Percentiles rank a stretch among this genome's conserved stretches.
Conservation (phyloP, 1,140 invertebrate genomes). For the Orchestia grillus region DNA sequence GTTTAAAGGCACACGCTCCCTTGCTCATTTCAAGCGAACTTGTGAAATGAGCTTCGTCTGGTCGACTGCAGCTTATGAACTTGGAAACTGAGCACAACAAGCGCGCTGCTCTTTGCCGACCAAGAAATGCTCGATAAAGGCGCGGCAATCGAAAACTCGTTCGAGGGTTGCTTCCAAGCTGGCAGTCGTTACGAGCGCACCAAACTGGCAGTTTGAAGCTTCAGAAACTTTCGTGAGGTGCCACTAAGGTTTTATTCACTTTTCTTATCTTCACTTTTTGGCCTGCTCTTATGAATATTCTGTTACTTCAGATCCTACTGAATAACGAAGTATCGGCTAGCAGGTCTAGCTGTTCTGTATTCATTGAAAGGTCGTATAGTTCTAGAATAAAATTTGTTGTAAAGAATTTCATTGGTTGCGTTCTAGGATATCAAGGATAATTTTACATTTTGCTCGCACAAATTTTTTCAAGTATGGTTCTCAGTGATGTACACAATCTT, state of each 20-base stretch:
- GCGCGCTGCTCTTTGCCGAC: not conserved
- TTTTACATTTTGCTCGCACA: not conserved
- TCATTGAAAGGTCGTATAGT: not conserved
- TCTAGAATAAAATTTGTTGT: not conserved
- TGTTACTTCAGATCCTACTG: not conserved
- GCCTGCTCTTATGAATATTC: not conserved
- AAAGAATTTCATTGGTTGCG: not conserved
- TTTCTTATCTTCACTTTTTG: not conserved
- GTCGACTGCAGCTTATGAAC: not conserved
- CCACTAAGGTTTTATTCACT: not conserved
- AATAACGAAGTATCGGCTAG: not conserved
- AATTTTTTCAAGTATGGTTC: not conserved
- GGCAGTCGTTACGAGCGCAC: not conserved
- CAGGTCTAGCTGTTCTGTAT: not conserved
- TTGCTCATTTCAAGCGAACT: conserved; percentile 29
- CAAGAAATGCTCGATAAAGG: not conserved
- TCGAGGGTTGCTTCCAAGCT: not conserved
- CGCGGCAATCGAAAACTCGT: not conserved
- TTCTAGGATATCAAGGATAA: not conserved
- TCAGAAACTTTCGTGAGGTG: not conserved
- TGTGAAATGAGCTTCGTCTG: not conserved
- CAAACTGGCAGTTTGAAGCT: not conserved
- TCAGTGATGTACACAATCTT: not conserved
- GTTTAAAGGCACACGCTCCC: not conserved
- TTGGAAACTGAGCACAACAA: not conserved